A percentile compares a stretch with the other conserved stretches of the same genome.
Evolutionary conservation across 2,888 invertebrate genomes (phyloP).

Genomic region (Melolontha melolontha): DNA sequence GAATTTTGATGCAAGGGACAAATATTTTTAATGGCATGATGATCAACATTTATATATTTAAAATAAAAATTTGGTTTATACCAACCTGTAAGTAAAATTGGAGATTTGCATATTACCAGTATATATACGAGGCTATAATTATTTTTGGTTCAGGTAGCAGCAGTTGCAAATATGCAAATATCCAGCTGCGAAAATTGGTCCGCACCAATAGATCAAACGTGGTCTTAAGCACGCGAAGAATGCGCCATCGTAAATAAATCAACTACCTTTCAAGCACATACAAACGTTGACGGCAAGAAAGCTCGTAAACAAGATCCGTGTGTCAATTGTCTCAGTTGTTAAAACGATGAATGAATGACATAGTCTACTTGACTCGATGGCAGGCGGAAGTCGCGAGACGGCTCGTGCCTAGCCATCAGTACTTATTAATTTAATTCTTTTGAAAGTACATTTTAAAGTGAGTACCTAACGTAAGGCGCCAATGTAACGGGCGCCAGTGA

Average conservation of each 20-base stretch:
- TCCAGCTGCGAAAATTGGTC: constrained; percentile 32
- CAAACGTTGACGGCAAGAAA: constrained; percentile 27
- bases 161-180: constrained; percentile 37
- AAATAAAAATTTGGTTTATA: no score
- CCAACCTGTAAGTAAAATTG: no score
- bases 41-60: no score
- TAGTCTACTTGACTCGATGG: constrained; percentile 43
- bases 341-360: constrained; percentile 44
- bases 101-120: no score
- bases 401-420: constrained; percentile 47
- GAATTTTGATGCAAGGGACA: no score
- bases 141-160: no score
- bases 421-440: constrained; percentile 37
- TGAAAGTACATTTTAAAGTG: constrained; percentile 40
- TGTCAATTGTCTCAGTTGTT: constrained; percentile 21
- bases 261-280: constrained; percentile 25
- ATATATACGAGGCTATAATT: no score
- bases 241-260: constrained; percentile 39
- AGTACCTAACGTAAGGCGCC: constrained; percentile 48
- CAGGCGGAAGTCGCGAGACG: constrained; percentile 48
- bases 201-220: constrained; percentile 34
- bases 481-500: constrained; percentile 52
- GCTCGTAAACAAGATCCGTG: constrained; percentile 1
- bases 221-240: constrained; percentile 38
- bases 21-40: no score